phyloP scores from a whole-genome alignment of 2,797 vertebrate genomes.

The Oryzias sinensis region DNA sequence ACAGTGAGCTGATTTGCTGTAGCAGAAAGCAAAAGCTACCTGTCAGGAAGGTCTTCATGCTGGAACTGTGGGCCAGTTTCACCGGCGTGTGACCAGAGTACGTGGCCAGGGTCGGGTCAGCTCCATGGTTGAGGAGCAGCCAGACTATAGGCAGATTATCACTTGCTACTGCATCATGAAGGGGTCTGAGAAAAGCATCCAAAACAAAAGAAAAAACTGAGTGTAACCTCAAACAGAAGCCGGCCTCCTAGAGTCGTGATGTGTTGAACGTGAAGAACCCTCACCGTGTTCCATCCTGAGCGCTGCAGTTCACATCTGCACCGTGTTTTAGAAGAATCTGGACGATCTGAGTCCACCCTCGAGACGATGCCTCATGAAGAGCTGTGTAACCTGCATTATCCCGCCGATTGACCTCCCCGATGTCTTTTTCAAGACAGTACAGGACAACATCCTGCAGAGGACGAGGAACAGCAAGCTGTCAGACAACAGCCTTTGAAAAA shows the following conservation, averaged over 20 bases:
- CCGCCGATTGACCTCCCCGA: conserved; percentile 91
- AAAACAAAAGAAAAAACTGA: neutral
- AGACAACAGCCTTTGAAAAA: neutral
- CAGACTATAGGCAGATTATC: conserved; percentile 95
- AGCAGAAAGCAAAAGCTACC: conserved; percentile 67
- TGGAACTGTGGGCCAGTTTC: conserved; percentile 90
- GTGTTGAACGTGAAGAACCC: conserved; percentile 17
- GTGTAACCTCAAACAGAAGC: neutral
- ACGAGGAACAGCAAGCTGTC: conserved; percentile 2
- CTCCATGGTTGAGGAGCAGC: conserved; percentile 94
- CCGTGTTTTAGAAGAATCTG: conserved; percentile 92
- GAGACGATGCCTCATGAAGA: conserved; percentile 92
- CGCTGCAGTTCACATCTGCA: conserved; percentile 96
- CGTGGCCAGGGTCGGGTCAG: conserved; percentile 94
- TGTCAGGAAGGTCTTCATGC: conserved; percentile 93
- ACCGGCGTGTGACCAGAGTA: conserved; percentile 96
- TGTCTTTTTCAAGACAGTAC: conserved; percentile 95
- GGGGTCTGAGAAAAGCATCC: conserved; percentile 77
- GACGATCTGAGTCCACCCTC: conserved; percentile 93
- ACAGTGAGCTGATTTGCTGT: too few relatives aligned
- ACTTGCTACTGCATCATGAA: conserved; percentile 95
- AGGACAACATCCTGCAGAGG: conserved; percentile 89
- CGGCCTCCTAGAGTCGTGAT: too few relatives aligned
- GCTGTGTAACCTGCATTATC: conserved; percentile 98
- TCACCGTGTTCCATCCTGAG: conserved; percentile 96